These are phyloP conservation scores for zebrafish (Danio rerio) DNA, from an alignment of 2,113 vertebrate genomes.

Conservation along the genomic window GRCz12tu NC_133177.1:35977501-35978000, in stretches of 20 bases:
- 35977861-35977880: too few relatives aligned
- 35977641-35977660: constrained; percentile 56
- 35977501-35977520: constrained; percentile 52
- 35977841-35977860: too few relatives aligned
- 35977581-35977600: constrained; percentile 55
- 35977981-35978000: too few relatives aligned
- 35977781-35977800: neutral
- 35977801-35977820: too few relatives aligned
- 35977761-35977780: neutral
- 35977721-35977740: neutral
- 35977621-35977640: constrained; percentile 48
- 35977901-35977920: too few relatives aligned
- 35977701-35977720: neutral
- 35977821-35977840: too few relatives aligned
- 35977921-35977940: too few relatives aligned
- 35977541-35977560: constrained; percentile 45
- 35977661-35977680: constrained; percentile 34
- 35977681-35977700: constrained; percentile 31
- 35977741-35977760: neutral
- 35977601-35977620: constrained; percentile 54
- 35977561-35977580: constrained; percentile 53
- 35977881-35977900: too few relatives aligned
- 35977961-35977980: too few relatives aligned
- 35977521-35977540: constrained; percentile 19
- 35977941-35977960: too few relatives aligned